A percentile compares a stretch with the other conserved stretches of the same genome.
phyloP scores from a whole-genome alignment of 2,797 vertebrate species.

The Crossoptilon crossoptilon region DNA sequence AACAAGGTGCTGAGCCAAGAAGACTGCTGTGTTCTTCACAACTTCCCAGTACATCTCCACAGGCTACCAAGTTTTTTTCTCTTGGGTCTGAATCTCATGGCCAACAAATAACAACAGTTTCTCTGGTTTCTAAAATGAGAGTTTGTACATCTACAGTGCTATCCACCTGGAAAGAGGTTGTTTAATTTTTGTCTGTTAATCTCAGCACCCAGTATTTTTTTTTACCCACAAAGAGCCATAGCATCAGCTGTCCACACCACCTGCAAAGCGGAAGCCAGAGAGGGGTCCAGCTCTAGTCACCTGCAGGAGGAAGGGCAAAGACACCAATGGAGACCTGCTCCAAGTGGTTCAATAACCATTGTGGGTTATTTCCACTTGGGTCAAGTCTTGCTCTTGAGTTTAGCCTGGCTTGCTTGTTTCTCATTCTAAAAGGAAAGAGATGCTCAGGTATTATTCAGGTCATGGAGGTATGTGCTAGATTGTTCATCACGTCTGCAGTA shows the following conservation, averaged over 20 bases:
- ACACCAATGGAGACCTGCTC: background rate
- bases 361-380: background rate
- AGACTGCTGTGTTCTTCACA: slow-evolving; percentile 1
- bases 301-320: background rate
- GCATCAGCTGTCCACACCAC: background rate
- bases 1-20: slow-evolving; percentile 12
- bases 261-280: background rate
- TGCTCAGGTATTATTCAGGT: background rate
- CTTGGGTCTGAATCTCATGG: background rate
- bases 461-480: background rate
- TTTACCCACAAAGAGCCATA: background rate
- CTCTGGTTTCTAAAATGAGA: background rate
- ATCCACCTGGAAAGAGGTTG: background rate
- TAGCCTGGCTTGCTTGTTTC: background rate
- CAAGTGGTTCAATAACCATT: background rate
- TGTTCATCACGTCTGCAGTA: background rate
- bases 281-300: background rate
- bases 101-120: background rate
- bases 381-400: background rate
- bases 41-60: background rate
- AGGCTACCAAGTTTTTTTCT: background rate
- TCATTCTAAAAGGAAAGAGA: background rate
- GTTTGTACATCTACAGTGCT: background rate
- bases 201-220: background rate
- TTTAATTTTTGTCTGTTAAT: background rate